A percentile compares a stretch with the other conserved stretches of the same genome.
Evolutionary conservation across 2,113 vertebrate species (phyloP).

Genomic region (Falcunculus frontatus): DNA sequence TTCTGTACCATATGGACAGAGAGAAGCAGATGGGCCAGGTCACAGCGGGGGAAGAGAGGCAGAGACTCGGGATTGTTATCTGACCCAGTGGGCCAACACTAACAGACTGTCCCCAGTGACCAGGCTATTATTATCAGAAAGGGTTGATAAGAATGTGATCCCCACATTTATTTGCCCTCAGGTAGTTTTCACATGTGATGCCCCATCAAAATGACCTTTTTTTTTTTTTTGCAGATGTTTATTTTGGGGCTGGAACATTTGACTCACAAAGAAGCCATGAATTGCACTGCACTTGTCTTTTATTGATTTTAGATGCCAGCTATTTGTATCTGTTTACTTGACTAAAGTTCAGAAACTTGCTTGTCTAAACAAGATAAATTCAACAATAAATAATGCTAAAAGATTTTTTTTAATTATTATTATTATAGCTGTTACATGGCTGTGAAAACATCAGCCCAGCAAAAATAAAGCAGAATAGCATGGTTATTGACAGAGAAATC

Average conservation of each 20-base stretch:
- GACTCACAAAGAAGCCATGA: background rate
- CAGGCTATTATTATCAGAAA: conserved; percentile 8
- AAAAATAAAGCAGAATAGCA: background rate
- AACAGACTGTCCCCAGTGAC: conserved; percentile 35
- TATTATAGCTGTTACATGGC: background rate
- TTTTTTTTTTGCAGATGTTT: background rate
- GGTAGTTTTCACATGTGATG: background rate
- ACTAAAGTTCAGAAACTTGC: background rate
- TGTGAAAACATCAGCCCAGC: background rate
- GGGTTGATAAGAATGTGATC: conserved; percentile 14
- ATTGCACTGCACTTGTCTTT: background rate
- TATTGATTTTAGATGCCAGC: background rate
- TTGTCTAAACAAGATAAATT: background rate
- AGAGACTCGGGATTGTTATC: conserved; percentile 28
- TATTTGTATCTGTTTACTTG: background rate
- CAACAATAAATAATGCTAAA: background rate
- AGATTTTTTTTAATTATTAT: background rate
- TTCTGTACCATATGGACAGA: conserved; percentile 64
- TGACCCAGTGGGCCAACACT: conserved; percentile 44
- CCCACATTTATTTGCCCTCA: conserved; percentile 37
- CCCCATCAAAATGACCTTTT: background rate
- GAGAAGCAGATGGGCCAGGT: conserved; percentile 73
- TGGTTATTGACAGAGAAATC: background rate
- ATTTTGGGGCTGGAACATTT: background rate
- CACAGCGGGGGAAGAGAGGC: conserved; percentile 53